Evolutionary conservation across 2,113 vertebrate genomes (phyloP), one percentile per base, ranked within the genome.

Genomic region (Circaetus gallicus): DNA sequence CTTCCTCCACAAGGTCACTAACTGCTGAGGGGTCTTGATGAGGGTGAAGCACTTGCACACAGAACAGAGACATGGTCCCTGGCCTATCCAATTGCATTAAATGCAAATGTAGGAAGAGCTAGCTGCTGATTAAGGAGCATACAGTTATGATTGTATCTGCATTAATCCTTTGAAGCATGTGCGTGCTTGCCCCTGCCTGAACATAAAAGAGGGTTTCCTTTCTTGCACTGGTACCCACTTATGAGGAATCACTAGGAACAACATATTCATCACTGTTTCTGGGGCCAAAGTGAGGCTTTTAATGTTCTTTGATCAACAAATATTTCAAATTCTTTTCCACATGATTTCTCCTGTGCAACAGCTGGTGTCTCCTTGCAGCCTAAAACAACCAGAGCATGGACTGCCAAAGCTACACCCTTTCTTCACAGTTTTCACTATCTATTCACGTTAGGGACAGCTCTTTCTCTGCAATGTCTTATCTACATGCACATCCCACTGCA

Each of bases 151-250:
- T 26, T n/a, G 19, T 26, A 61, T 24, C 58, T 31, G n/a, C 80
- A 24, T 5, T 49, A 29, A 56, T 18, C 20, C 63, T 40, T 28
- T 55, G 63, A 34, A 72, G 42, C 9, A 7, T 9, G 18, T 0
- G 1, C 2, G 3, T 0, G 3, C 32, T 62, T 43, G n/a, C 11
- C 12, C 22, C 58, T 61, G 47, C n/a, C 59, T 58, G 34, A 7
- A 28, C 3, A 8, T 7, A 69, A 67, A 32, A 15, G 24, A 28
- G 18, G 14, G 9, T 13, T 45, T 47, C 34, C 52, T 73, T 67
- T 45, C 49, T 42, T 29, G 17, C 11, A 8, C 12, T 47, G 20
- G 2, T 21, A 22, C 34, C 43, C 29, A 6, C 32, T 11, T 55
- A 29, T 28, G 16, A 63, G 47, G 26, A 10, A 45, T 8, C 28